These are phyloP conservation scores for Perca flavescens DNA, from an alignment of 2,113 vertebrate genomes.

Conservation along the genomic window DNA sequence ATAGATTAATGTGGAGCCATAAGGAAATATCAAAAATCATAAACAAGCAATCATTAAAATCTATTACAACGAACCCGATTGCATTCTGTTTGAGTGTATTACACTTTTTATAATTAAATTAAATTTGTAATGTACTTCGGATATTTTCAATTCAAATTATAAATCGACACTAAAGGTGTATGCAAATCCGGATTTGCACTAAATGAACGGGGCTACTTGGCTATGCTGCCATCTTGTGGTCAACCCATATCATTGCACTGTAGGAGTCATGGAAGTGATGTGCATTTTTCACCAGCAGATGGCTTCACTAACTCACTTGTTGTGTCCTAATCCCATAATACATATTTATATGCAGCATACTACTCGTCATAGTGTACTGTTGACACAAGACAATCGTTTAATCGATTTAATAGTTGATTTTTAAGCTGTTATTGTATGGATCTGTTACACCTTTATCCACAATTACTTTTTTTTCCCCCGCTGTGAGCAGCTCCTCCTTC, in stretches of 20 bases:
- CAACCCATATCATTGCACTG: fast-evolving
- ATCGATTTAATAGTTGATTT: too few species aligned
- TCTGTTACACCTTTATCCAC: too few species aligned
- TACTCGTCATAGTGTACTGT: background rate
- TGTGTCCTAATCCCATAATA: background rate
- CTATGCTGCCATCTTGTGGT: slow-evolving; percentile 46
- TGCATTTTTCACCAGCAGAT: slow-evolving; percentile 20
- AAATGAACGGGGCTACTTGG: background rate
- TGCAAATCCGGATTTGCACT: background rate
- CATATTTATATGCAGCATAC: background rate
- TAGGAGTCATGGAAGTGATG: background rate
- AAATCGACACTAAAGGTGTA: background rate
- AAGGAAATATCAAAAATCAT: background rate
- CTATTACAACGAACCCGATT: background rate
- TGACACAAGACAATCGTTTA: too few species aligned
- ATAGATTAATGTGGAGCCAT: background rate
- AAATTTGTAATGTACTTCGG: background rate
- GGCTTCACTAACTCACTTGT: background rate
- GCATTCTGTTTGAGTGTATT: background rate
- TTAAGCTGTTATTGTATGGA: too few species aligned
- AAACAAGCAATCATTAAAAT: background rate
- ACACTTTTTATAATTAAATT: too few species aligned
- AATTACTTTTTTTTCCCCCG: too few species aligned
- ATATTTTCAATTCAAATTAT: background rate
- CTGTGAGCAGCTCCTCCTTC: too few species aligned